Percentiles rank a stretch among this genome's conserved stretches.
Evolutionary conservation across 2,113 vertebrate species (phyloP).

Genomic region (Baryphthengus martii): DNA sequence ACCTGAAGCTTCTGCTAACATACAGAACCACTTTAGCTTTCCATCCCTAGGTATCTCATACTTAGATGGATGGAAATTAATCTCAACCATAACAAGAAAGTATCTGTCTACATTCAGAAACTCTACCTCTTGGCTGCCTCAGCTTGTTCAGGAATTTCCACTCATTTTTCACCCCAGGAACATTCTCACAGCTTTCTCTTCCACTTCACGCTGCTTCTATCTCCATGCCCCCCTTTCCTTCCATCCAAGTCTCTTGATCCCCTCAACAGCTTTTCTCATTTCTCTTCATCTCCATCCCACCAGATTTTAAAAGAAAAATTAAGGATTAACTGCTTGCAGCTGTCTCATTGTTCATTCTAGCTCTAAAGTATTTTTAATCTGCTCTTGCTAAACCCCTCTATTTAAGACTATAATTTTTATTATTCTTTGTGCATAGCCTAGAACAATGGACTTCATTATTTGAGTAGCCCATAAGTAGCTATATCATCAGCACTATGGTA

Average conservation of each 20-base stretch:
- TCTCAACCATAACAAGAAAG: not conserved
- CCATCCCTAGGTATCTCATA: not conserved
- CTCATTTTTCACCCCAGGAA: not conserved
- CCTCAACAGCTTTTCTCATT: not conserved
- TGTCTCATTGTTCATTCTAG: not conserved
- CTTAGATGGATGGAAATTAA: not conserved
- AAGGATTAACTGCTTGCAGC: not conserved
- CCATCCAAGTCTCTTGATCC: not conserved
- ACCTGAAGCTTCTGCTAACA: not conserved
- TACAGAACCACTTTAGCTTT: not conserved
- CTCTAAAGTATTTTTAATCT: not conserved
- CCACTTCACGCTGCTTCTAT: not conserved
- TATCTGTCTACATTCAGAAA: not conserved
- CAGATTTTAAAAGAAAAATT: conserved; percentile 14
- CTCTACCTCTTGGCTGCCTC: not conserved
- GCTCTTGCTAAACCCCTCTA: not conserved
- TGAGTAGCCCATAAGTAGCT: not conserved
- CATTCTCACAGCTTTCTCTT: not conserved
- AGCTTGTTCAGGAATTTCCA: not conserved
- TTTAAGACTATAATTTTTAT: not conserved
- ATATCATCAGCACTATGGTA: not conserved
- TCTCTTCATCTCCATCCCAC: not conserved
- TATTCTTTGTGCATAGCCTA: not conserved
- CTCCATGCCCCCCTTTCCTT: not conserved
- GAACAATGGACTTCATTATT: not conserved